Conservation (phyloP, 2,888 invertebrate genomes). For the Trypoxylon attenuatum region DNA sequence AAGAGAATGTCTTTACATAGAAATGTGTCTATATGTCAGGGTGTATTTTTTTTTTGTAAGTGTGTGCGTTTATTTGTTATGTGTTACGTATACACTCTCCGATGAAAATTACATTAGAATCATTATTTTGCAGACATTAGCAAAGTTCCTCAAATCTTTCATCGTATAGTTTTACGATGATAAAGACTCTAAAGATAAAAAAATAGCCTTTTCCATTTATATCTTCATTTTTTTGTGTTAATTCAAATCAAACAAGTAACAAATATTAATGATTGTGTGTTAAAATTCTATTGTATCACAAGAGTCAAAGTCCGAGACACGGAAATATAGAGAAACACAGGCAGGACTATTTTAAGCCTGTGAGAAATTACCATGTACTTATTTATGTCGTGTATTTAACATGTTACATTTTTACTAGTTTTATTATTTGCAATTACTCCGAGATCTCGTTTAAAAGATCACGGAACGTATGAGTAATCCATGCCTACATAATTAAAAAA, state of each 20-base stretch:
- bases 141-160: slow-evolving; percentile 13
- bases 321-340: slow-evolving; percentile 13
- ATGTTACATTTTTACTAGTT: neutral
- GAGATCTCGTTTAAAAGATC: neutral
- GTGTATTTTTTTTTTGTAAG: too few species aligned
- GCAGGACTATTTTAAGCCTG: neutral
- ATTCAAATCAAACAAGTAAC: slow-evolving; percentile 33
- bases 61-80: too few species aligned
- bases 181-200: slow-evolving; percentile 30
- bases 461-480: slow-evolving; percentile 1
- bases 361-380: neutral
- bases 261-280: slow-evolving; percentile 12
- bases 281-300: slow-evolving; percentile 33
- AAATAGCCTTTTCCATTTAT: slow-evolving; percentile 18
- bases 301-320: slow-evolving; percentile 28
- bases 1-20: too few species aligned
- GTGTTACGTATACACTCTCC: too few species aligned
- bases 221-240: slow-evolving; percentile 23
- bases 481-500: slow-evolving; percentile 10
- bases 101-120: too few species aligned
- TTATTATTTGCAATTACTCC: neutral
- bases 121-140: slow-evolving; percentile 20
- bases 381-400: neutral
- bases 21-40: too few species aligned
- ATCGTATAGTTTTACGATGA: slow-evolving; percentile 12